Percentiles rank a stretch among this genome's conserved stretches.
These are phyloP conservation scores for Elegia similella DNA, from an alignment of 2,888 invertebrate species.

Conservation along the genomic window DNA sequence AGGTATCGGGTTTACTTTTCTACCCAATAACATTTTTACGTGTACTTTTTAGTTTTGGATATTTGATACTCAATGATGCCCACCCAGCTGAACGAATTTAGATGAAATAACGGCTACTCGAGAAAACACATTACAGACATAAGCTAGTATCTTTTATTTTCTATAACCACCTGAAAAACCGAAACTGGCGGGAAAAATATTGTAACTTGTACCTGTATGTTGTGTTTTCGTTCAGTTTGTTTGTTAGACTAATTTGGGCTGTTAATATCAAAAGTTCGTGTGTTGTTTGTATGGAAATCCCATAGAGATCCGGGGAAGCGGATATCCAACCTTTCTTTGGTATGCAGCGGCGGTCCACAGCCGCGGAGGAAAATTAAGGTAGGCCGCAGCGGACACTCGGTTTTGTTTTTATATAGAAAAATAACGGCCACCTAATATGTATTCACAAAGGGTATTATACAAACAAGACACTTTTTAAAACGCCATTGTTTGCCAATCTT, in stretches of 20 bases:
- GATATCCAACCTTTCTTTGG: slow-evolving; percentile 61
- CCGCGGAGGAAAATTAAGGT: slow-evolving; percentile 73
- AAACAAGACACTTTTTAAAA: slow-evolving; percentile 49
- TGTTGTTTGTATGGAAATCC: slow-evolving; percentile 59
- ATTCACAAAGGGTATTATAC: slow-evolving; percentile 58
- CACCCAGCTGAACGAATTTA: too few species aligned
- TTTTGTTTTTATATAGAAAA: slow-evolving; percentile 69
- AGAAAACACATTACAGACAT: too few species aligned
- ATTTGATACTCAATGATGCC: too few species aligned
- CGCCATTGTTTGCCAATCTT: slow-evolving; percentile 43
- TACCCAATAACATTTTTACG: too few species aligned
- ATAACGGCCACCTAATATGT: slow-evolving; percentile 60
- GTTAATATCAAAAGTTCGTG: slow-evolving; percentile 38
- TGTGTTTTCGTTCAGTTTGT: neutral
- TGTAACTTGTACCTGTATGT: too few species aligned
- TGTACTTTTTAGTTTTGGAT: too few species aligned
- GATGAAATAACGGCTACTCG: too few species aligned
- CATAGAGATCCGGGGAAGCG: slow-evolving; percentile 44
- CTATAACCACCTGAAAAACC: too few species aligned
- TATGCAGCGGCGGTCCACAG: slow-evolving; percentile 56
- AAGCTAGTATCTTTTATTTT: too few species aligned
- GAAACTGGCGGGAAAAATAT: too few species aligned
- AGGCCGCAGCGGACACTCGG: slow-evolving; percentile 66
- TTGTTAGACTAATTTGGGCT: neutral
- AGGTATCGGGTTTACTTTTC: too few species aligned